Percentiles rank a stretch among this genome's conserved stretches.
phyloP scores from a whole-genome alignment of 2,113 vertebrate genomes.

The Phyllopteryx taeniolatus region DNA sequence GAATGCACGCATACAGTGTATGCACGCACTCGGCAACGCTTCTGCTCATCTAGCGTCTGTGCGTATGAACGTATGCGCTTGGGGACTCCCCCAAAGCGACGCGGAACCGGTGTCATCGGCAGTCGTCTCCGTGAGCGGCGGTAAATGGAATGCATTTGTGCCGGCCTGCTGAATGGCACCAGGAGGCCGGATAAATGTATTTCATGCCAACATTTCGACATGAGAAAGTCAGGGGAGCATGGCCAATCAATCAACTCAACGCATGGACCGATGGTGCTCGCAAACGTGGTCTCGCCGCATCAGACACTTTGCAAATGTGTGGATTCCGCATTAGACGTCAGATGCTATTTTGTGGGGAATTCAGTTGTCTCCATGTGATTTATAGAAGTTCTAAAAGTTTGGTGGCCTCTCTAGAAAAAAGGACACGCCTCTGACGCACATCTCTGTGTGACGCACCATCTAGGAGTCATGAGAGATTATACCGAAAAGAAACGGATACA shows the following conservation, averaged over 20 bases:
- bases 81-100: conserved; percentile 28
- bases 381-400: neutral
- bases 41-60: conserved; percentile 24
- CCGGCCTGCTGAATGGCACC: conserved; percentile 57
- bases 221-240: conserved; percentile 56
- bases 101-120: conserved; percentile 49
- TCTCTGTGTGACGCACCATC: conserved; percentile 22
- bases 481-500: neutral
- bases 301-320: conserved; percentile 18
- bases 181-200: conserved; percentile 74
- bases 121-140: conserved; percentile 69
- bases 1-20: conserved; percentile 9
- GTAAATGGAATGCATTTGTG: conserved; percentile 76
- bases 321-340: neutral
- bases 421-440: conserved; percentile 22
- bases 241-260: conserved; percentile 66
- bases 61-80: conserved; percentile 35
- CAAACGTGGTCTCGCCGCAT: conserved; percentile 7
- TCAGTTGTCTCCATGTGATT: neutral
- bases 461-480: conserved; percentile 49
- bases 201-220: conserved; percentile 79
- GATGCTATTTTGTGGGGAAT: neutral
- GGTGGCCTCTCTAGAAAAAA: conserved; percentile 36
- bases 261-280: conserved; percentile 3
- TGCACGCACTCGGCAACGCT: conserved; percentile 13